Base-by-base conservation (phyloP, 1,140 invertebrate species). In the Cecropterus lyciades region DNA sequence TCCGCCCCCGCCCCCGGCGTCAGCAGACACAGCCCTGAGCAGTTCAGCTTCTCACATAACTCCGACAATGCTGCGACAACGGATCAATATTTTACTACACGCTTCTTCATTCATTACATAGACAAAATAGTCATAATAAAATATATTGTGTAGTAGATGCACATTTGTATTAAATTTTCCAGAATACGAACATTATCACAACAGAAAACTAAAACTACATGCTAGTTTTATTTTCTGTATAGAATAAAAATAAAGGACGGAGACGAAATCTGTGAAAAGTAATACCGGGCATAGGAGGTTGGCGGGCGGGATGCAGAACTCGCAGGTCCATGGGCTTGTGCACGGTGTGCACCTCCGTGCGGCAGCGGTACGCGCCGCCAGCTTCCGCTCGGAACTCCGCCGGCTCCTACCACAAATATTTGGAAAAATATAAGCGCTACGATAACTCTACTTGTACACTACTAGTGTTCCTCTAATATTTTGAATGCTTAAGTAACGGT, bases 241-340 rank as follows among this genome's bases (percentile, higher is more conserved):
- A n/a, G n/a, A n/a, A 20, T 20, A 20, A 2, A 20, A 20, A 20
- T 20, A 20, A 20, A 20, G n/a, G n/a, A n/a, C n/a, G n/a, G n/a
- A n/a, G n/a, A n/a, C n/a, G n/a, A n/a, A 24, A 24, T 24, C 20
- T 33, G 10, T 33, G 30, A 33, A 33, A 33, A 40, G 37, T 1
- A 40, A 13, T 45, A 88, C 85, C 71, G 7, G 85, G 84, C 20
- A 67, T 51, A 0, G 82, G 78, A 24, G 82, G 86, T 30, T 98
- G 97, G 33, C 96, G 92, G 24, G 94, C 94, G 0, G 96, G 96
- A 93, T 98, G 97, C 66, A 95, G 95, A 1, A 98, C 94, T 53
- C 97, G 94, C 42, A 98, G 92, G 84, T 98, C 97, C 96, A 98
- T 98, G 3, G 97, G 98, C 64, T 97, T 93, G 79, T 97, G 96